phyloP scores from a whole-genome alignment of 2,888 invertebrate species.

The Diaperis boleti region DNA sequence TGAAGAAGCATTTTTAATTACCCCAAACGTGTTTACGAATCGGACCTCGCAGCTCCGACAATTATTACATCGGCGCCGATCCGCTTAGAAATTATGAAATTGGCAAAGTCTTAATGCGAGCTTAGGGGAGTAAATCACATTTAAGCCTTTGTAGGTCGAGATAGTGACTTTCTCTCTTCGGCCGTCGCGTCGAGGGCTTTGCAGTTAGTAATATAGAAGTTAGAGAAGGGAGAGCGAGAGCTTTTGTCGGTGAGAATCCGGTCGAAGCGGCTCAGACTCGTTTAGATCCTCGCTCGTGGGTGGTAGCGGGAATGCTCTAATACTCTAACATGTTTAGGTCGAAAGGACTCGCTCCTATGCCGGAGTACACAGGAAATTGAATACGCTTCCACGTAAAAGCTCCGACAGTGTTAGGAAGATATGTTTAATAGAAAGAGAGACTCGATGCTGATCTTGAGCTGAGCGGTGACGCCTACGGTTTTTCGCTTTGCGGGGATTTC shows the following conservation, averaged over 20 bases:
- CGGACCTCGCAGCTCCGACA: no score
- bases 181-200: slow-evolving; percentile 18
- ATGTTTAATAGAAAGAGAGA: not conserved
- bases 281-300: no score
- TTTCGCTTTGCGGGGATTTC: no score
- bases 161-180: slow-evolving; percentile 32
- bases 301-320: slow-evolving; percentile 25
- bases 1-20: no score
- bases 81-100: not conserved
- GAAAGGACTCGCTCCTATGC: slow-evolving; percentile 23
- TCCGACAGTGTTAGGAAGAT: slow-evolving; percentile 13
- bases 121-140: slow-evolving; percentile 36
- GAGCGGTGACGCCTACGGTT: no score
- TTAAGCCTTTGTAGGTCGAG: slow-evolving; percentile 26
- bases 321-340: slow-evolving; percentile 35
- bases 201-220: slow-evolving; percentile 27
- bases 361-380: slow-evolving; percentile 45
- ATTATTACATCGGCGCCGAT: no score
- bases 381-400: slow-evolving; percentile 45
- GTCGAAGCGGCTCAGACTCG: slow-evolving; percentile 20
- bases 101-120: slow-evolving; percentile 26
- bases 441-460: slow-evolving; percentile 17
- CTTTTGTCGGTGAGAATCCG: slow-evolving; percentile 35
- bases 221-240: slow-evolving; percentile 20
- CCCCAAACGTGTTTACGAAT: no score